Evolutionary conservation across 1,140 invertebrate species (phyloP).

Genomic region (Magallana gigas): DNA sequence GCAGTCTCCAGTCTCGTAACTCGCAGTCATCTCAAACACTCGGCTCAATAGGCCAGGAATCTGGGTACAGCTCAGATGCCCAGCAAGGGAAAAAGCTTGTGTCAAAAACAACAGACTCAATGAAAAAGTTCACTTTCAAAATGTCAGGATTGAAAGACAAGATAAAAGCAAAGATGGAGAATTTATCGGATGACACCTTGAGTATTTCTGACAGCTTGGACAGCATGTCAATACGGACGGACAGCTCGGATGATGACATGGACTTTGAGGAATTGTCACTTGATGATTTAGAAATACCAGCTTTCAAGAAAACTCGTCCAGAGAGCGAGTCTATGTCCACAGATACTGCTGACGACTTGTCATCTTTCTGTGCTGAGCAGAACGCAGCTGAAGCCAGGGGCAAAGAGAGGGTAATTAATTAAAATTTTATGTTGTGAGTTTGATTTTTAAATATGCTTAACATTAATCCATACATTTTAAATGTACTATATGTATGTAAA

Average conservation of each 20-base stretch:
- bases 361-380: constrained; percentile 79
- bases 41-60: constrained; percentile 50
- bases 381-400: constrained; percentile 69
- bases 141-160: constrained; percentile 74
- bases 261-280: constrained; percentile 79
- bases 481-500: too few relatives aligned
- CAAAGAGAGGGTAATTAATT: constrained; percentile 67
- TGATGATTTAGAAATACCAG: constrained; percentile 73
- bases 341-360: constrained; percentile 89
- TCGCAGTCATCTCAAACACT: constrained; percentile 39
- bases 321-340: constrained; percentile 81
- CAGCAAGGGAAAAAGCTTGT: constrained; percentile 38
- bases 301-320: constrained; percentile 65
- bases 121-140: constrained; percentile 73
- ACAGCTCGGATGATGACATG: constrained; percentile 79
- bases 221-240: constrained; percentile 79
- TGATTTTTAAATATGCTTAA: not conserved
- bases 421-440: not conserved
- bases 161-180: constrained; percentile 69
- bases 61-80: constrained; percentile 57
- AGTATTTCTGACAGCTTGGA: constrained; percentile 71
- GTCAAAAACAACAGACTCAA: constrained; percentile 45
- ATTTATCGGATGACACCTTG: constrained; percentile 60
- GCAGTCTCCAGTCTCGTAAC: constrained; percentile 30
- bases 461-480: too few relatives aligned